These are phyloP conservation scores for Schizaphis graminum DNA, from an alignment of 2,888 invertebrate species.

Conservation along the genomic window DNA sequence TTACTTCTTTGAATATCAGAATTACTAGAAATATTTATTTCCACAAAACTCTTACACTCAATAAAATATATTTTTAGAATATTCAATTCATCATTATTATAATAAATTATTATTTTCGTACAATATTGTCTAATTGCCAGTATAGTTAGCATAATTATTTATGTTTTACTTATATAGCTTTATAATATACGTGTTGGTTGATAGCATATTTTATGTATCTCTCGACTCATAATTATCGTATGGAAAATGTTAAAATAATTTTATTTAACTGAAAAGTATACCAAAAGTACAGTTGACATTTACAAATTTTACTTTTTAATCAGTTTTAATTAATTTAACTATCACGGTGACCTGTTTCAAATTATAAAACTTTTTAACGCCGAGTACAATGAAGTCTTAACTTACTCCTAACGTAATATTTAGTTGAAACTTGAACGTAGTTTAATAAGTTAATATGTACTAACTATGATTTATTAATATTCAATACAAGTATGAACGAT, in stretches of 20 bases:
- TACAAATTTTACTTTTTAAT: background rate
- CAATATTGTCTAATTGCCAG: background rate
- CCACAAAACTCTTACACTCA: background rate
- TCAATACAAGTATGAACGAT: background rate
- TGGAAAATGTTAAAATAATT: background rate
- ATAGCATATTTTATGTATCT: background rate
- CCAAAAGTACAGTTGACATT: background rate
- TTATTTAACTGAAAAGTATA: background rate
- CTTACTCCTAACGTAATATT: background rate
- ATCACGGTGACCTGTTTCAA: background rate
- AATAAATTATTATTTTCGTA: background rate
- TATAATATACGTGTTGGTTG: background rate
- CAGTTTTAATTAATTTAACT: background rate
- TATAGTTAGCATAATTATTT: background rate
- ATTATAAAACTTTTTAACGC: background rate
- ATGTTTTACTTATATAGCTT: background rate
- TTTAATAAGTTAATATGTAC: background rate
- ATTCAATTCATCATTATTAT: background rate
- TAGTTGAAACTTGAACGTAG: background rate
- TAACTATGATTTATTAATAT: background rate
- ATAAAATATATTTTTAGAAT: background rate
- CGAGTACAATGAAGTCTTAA: background rate
- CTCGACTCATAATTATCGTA: background rate
- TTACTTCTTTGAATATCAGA: background rate
- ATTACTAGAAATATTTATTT: background rate